Evolutionary conservation across 2,113 vertebrate genomes (phyloP).

Genomic region (Peromyscus maniculatus): DNA sequence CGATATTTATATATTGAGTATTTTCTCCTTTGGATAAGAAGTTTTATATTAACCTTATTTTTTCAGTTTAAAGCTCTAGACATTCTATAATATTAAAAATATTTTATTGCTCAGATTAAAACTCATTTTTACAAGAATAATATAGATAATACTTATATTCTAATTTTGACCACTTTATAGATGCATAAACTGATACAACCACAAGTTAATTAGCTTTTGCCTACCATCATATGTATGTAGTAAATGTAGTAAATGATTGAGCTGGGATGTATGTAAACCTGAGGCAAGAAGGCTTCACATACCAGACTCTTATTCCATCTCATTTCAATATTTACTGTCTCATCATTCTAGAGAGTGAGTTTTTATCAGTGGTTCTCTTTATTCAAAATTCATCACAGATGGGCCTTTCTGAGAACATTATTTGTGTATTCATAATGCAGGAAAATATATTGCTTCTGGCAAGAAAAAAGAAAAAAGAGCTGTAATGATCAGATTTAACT

Average conservation of each 20-base stretch:
- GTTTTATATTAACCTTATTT: not conserved
- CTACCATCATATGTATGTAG: not conserved
- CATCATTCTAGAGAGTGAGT: not conserved
- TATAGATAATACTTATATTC: not conserved
- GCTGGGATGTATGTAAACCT: not conserved
- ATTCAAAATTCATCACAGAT: constrained; percentile 42
- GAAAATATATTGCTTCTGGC: constrained; percentile 36
- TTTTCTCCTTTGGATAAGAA: constrained; percentile 19
- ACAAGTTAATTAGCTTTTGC: constrained; percentile 3
- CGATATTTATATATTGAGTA: not conserved
- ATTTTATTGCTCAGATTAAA: not conserved
- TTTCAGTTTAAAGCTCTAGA: constrained; percentile 9
- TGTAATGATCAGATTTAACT: constrained; percentile 69
- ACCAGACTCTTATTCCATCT: not conserved
- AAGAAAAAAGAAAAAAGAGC: constrained; percentile 26
- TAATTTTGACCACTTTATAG: constrained; percentile 24
- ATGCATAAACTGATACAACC: not conserved
- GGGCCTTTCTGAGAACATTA: not conserved
- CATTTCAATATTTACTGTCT: not conserved
- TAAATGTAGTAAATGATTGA: not conserved
- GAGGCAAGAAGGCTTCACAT: not conserved
- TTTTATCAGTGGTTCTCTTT: constrained; percentile 39
- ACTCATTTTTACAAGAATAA: not conserved
- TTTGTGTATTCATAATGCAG: constrained; percentile 6
- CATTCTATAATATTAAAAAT: not conserved